Base-by-base conservation (phyloP, 2,888 invertebrate genomes). In the Pseudococcus longispinus region DNA sequence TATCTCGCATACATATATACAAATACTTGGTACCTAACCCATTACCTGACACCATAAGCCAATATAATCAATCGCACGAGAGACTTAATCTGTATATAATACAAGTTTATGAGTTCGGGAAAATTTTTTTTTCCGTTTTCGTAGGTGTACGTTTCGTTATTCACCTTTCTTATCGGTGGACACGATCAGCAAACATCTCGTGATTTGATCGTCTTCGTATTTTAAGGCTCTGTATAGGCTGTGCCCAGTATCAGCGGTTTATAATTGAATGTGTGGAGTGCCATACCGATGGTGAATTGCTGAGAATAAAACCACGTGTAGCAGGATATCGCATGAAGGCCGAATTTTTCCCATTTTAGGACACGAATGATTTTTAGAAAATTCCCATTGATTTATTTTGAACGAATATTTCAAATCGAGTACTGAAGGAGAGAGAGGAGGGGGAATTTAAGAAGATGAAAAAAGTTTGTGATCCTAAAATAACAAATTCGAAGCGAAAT, bases 101-200 rank as follows among this genome's bases (percentile, higher is more conserved):
- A 23, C 60, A 11, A 23, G 23, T 60, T 60, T 15, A 29, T 20
- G 26, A 18, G 26, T 70, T 70, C 70, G 29, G 20, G 20, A 70
- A 70, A 70, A 18, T 29, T 26, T 70, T 18, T 13, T 70, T 32
- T 70, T 70, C 70, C 15, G 29, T 2, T 29, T 29, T 70, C 29
- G 70, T 70, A 70, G 70, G 70, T 29, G 70, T 70, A 70, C 23
- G 60, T 60, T 23, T 23, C 60, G 60, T 60, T 70, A 20, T 70
- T 70, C 29, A 70, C 70, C 70, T 70, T 29, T 70, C 29, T 70
- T 70, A 70, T 70, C 70, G 70, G 0, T 5, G 32, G 5, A 29
- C 18, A 70, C 70, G 70, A 70, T 70, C 70, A 29, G 70, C 29
- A 29, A 70, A 70, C 15, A 70, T 70, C 3, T 70, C 70, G 70